phyloP scores from a whole-genome alignment of 2,888 invertebrate genomes.

The Phortica magna region DNA sequence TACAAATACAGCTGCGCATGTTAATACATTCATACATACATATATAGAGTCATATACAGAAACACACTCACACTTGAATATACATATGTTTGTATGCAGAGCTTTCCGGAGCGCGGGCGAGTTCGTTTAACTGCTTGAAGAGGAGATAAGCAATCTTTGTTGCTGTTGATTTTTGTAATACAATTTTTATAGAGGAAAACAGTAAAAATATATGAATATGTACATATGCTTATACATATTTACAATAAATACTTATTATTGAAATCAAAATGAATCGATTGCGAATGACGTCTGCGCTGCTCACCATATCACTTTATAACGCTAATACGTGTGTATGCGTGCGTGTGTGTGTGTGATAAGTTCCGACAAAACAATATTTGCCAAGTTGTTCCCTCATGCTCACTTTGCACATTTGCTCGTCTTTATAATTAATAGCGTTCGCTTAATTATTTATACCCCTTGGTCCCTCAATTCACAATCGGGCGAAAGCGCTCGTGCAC shows the following conservation, averaged over 20 bases:
- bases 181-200: background rate
- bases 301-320: background rate
- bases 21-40: background rate
- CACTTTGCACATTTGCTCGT: background rate
- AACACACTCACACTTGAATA: conserved; percentile 35
- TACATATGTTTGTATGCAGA: conserved; percentile 58
- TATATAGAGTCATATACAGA: background rate
- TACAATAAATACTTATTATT: conserved; percentile 18
- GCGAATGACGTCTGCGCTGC: conserved; percentile 21
- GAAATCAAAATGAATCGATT: conserved; percentile 5
- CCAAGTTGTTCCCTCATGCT: background rate
- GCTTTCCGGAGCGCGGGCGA: conserved; percentile 56
- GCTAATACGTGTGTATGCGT: background rate
- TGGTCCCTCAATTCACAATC: background rate
- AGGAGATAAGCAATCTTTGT: background rate
- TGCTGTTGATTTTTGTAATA: conserved; percentile 39
- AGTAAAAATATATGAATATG: conserved; percentile 4
- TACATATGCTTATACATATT: conserved; percentile 38
- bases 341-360: conserved; percentile 35
- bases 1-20: conserved; percentile 4
- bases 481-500: background rate
- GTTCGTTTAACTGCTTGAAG: conserved; percentile 11
- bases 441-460: conserved; percentile 1
- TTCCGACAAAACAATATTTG: conserved; percentile 45
- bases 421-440: conserved; percentile 12